Conservation (phyloP, 2,888 invertebrate species). For the Dolichopus griseipennis region DNA sequence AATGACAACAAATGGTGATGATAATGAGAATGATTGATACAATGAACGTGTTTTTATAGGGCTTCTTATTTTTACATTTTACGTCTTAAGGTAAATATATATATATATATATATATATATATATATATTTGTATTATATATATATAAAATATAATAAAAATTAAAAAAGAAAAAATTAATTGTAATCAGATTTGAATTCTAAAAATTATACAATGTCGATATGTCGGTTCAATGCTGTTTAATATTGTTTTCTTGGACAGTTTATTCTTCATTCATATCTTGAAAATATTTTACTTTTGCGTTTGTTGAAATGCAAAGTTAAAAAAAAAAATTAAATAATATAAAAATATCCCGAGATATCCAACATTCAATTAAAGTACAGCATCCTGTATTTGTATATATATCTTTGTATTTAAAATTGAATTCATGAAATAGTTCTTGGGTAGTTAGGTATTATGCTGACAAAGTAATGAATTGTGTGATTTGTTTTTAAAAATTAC, state of each 20-base stretch:
- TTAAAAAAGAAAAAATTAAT: neutral
- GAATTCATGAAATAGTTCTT: neutral
- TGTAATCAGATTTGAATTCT: slow-evolving; percentile 2
- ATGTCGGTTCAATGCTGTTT: neutral
- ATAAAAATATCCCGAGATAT: neutral
- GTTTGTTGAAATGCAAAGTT: no score
- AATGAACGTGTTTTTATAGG: no score
- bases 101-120: no score
- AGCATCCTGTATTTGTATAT: neutral
- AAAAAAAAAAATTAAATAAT: neutral
- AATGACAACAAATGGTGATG: no score
- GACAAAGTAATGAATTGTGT: no score
- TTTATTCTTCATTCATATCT: neutral
- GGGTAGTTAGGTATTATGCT: no score
- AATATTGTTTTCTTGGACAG: neutral
- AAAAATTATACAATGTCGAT: neutral
- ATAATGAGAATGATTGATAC: no score
- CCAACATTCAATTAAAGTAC: neutral
- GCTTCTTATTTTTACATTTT: no score
- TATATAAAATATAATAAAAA: neutral
- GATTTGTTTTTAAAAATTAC: no score
- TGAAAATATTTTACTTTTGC: neutral
- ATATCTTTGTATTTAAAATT: neutral
- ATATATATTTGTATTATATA: no score
- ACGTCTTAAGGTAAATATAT: no score